Evolutionary conservation across 2,888 invertebrate species (phyloP).

Genomic region (Cephus pygmeus): DNA sequence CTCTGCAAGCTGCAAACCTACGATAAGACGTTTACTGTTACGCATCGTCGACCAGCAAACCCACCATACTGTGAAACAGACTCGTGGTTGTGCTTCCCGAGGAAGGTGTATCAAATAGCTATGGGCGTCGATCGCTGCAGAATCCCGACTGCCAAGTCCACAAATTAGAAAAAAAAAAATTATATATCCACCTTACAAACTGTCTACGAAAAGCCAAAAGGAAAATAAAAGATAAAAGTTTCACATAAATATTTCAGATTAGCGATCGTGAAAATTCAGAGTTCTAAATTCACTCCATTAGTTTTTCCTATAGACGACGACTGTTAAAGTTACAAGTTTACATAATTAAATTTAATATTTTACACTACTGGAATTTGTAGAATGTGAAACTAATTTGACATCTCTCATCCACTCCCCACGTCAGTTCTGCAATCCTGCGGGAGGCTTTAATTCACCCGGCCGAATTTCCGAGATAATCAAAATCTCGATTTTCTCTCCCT

Average conservation of each 20-base stretch:
- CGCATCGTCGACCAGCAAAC: conserved; percentile 30
- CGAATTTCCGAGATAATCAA: not conserved
- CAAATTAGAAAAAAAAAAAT: not conserved
- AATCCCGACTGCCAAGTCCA: not conserved
- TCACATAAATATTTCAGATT: not conserved
- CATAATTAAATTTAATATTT: not conserved
- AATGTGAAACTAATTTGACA: not conserved
- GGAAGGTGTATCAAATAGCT: not conserved
- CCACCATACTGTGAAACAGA: conserved; percentile 8
- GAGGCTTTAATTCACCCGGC: not conserved
- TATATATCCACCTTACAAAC: not conserved
- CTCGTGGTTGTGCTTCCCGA: not conserved
- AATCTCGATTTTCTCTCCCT: not conserved
- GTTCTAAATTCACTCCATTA: not conserved
- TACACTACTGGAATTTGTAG: not conserved
- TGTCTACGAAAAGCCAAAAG: not conserved
- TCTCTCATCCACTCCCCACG: not conserved
- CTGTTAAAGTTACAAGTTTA: not conserved
- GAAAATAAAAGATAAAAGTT: not conserved
- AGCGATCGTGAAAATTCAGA: not conserved
- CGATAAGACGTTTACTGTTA: conserved; percentile 35
- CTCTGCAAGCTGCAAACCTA: conserved; percentile 29
- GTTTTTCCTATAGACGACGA: not conserved
- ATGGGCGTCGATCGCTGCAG: not conserved
- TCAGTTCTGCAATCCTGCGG: not conserved